Evolutionary conservation across 2,888 invertebrate genomes (phyloP).

Genomic region (Baccha elongata): DNA sequence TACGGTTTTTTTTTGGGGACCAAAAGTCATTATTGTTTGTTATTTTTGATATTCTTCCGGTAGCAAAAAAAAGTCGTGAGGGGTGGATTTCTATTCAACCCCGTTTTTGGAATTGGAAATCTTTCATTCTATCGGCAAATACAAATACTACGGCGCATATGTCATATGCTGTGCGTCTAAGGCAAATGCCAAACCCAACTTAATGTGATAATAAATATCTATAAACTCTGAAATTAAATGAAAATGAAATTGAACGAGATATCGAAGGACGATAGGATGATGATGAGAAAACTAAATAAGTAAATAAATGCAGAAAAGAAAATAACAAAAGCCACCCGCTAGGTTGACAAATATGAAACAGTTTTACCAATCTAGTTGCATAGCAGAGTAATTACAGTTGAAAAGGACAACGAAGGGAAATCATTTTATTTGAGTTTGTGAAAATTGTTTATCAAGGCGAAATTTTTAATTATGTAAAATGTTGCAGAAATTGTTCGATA

Average conservation of each 20-base stretch:
- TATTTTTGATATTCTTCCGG: slow-evolving; percentile 68
- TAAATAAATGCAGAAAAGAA: slow-evolving; percentile 59
- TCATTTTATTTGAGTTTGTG: slow-evolving; percentile 29
- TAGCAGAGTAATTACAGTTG: slow-evolving; percentile 11
- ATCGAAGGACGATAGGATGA: neutral
- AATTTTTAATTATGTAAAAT: too few species aligned
- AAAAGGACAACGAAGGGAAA: slow-evolving; percentile 4
- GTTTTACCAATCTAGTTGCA: slow-evolving; percentile 62
- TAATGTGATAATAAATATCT: slow-evolving; percentile 75
- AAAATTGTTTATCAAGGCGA: slow-evolving; percentile 4
- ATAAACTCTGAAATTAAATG: slow-evolving; percentile 65
- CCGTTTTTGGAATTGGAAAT: slow-evolving; percentile 18
- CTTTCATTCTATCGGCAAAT: slow-evolving; percentile 35
- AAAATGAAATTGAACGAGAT: slow-evolving; percentile 55
- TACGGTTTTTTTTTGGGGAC: slow-evolving; percentile 17
- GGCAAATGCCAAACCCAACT: slow-evolving; percentile 47
- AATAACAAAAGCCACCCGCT: slow-evolving; percentile 60
- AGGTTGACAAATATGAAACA: slow-evolving; percentile 64
- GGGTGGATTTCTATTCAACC: slow-evolving; percentile 35
- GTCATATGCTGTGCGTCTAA: slow-evolving; percentile 74
- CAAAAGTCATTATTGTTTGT: slow-evolving; percentile 44
- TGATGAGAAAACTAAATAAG: slow-evolving; percentile 47
- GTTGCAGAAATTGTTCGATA: too few species aligned
- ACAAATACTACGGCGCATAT: slow-evolving; percentile 67
- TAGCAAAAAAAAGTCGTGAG: neutral